Evolutionary conservation across 2,797 vertebrate species (phyloP), one percentile per base, ranked within the genome.

Genomic region (Catharus ustulatus): DNA sequence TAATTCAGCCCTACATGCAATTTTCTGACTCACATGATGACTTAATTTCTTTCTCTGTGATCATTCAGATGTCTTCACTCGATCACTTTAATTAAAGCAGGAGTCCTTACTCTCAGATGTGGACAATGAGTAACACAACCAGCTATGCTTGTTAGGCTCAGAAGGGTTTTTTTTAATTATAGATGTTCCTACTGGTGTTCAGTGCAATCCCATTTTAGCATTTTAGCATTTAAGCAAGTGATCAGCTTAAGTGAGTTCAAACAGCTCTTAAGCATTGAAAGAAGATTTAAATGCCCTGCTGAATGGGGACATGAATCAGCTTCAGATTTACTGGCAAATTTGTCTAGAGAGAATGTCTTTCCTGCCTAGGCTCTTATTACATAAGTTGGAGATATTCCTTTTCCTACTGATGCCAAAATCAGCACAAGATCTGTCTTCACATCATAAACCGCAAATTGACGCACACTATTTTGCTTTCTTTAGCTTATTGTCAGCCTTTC

Each of bases 81-180:
- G 8, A 82, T 93, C 68, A 72, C 55, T 81, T 85, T 81, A 85
- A 94, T 96, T 95, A 95, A 83, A 92, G 69, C 79, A 89, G 63
- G 55, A 86, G 26, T 66, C 52, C 43, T 86, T 84, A 45, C 66
- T 24, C 40, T 96, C 58, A 78, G 15, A 86, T 26, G 62, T 34
- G 58, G 87, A 74, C 84, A 87, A 45, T 87, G 68, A 91, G 46
- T 59, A 81, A 81, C 54, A 29, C 42, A 93, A 80, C 30, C 66
- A 76, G 87, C 69, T 76, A 32, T 59, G 43, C 90, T 75, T 78
- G 48, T 82, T 89, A 86, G 67, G 36, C 83, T 91, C 61, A 69
- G 74, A 89, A 89, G 79, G n/a, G 11, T 2, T 48, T 3, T 54
- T 81, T 89, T 52, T 48, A 87, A 75, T 92, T 84, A 86, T 51